Base-by-base conservation (phyloP, 2,888 invertebrate species). In the Pristionchus fissidentatus region DNA sequence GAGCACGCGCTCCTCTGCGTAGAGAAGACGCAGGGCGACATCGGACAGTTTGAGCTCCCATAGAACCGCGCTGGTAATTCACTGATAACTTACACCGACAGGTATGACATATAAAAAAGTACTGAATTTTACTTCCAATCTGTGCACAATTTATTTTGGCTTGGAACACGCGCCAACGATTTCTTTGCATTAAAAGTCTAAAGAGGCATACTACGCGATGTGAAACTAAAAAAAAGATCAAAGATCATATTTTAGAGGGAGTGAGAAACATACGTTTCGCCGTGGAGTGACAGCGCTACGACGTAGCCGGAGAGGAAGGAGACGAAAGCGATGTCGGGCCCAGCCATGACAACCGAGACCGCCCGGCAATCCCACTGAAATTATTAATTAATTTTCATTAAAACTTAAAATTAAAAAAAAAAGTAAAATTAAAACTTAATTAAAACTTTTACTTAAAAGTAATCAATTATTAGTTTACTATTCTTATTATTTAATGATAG, bases 21-120 rank as follows among this genome's bases (percentile, higher is more conserved):
- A 92, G 78, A 93, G 91, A 52, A 94, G 88, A 70, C 93, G 92
- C 83, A 94, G 88, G 0, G 93, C 93, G 3, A 93, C 93, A 87
- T 94, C 94, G 85, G 93, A 93, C 13, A 94, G 90, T 75, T 93
- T 92, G 57, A 93, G 89, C 84, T 93, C 92, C 94, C 94, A 94
- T n/a, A 93, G 84, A 81, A 92, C 87, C 22, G 85, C 85, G 77
- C 90, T 90, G 66, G 66, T 89, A 79, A 29, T 26, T n/a, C 10
- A 49, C n/a, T n/a, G n/a, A n/a, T n/a, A n/a, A n/a, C n/a, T n/a
- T n/a, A n/a, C n/a, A 19, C 22, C 4, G 22, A 55, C 22, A 55
- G 55, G 55, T 19, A 55, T 55, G 55, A 55, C 15, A 22, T 55
- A n/a, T 13, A 55, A 4, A 4, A 15, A 55, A 19, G 4, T 19